phyloP scores from a whole-genome alignment of 2,113 vertebrate genomes.

The Oreotrochilus melanogaster region DNA sequence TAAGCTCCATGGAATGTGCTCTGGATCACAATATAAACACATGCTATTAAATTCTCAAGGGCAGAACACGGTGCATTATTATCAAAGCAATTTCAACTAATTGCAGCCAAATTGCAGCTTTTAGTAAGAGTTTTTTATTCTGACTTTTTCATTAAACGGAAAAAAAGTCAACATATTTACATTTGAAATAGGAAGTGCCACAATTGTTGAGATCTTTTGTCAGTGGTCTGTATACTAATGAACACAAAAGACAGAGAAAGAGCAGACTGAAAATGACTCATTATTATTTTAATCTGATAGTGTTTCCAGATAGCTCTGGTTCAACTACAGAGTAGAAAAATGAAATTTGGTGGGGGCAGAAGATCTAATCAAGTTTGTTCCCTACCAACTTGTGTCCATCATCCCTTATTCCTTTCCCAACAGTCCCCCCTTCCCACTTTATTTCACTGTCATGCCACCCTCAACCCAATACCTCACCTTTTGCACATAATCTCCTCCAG shows the following conservation, averaged over 20 bases:
- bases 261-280: background rate
- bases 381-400: background rate
- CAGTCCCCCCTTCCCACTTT: background rate
- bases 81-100: background rate
- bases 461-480: background rate
- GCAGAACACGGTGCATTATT: background rate
- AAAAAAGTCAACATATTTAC: background rate
- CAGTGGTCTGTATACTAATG: background rate
- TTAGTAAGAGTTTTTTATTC: background rate
- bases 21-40: background rate
- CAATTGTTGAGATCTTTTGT: background rate
- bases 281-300: background rate
- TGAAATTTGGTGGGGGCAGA: background rate
- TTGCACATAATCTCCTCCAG: background rate
- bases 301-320: background rate
- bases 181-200: background rate
- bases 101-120: background rate
- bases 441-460: background rate
- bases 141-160: background rate
- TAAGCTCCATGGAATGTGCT: background rate
- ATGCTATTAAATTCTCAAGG: background rate
- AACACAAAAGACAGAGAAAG: background rate
- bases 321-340: background rate
- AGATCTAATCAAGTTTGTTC: background rate
- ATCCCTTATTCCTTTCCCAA: background rate